Conservation (phyloP, 2,797 vertebrate genomes). For the Spondyliosoma cantharus region DNA sequence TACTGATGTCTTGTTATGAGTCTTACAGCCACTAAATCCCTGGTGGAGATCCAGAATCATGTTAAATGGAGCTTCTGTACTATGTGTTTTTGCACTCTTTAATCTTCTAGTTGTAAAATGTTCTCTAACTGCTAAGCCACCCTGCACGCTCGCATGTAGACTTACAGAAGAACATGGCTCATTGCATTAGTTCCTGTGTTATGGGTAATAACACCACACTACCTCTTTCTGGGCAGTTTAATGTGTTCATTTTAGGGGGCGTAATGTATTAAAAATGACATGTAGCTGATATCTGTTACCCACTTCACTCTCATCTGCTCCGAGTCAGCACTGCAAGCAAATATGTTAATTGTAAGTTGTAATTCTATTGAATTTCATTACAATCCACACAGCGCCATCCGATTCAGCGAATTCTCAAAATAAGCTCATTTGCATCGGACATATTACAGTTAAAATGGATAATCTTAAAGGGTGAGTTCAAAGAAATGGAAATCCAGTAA, state of each 20-base stretch:
- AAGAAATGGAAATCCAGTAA: too few relatives aligned
- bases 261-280: not conserved
- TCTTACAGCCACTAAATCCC: conserved; percentile 11
- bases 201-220: not conserved
- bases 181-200: not conserved
- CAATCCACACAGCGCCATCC: not conserved
- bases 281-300: not conserved
- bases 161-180: not conserved
- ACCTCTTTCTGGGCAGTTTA: not conserved
- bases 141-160: not conserved
- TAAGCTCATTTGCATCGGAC: not conserved
- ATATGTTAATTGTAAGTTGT: not conserved
- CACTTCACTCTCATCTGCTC: not conserved
- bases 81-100: conserved; percentile 23
- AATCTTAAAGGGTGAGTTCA: not conserved
- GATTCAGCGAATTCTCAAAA: not conserved
- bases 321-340: not conserved
- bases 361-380: not conserved
- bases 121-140: not conserved
- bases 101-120: conserved; percentile 19
- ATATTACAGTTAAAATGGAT: not conserved
- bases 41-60: not conserved
- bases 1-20: not conserved
- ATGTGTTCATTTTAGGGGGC: not conserved
- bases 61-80: not conserved